Evolutionary conservation across 2,113 vertebrate species (phyloP).

Genomic region (Actinemys pallida): DNA sequence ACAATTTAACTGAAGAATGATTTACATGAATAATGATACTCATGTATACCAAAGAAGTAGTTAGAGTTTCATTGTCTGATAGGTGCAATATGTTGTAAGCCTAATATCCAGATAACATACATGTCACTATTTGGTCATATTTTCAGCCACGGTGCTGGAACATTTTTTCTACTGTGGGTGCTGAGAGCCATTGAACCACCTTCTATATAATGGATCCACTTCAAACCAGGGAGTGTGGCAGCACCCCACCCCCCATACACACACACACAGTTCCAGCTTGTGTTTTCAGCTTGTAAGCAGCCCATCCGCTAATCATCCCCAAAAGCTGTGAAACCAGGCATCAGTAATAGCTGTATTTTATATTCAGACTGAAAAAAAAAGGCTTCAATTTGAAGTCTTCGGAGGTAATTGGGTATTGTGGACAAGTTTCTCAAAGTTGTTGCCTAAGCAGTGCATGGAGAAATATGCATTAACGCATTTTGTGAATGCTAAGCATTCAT

Average conservation of each 20-base stretch:
- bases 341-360: neutral
- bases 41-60: conserved; percentile 27
- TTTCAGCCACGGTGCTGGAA: neutral
- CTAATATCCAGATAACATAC: fast-evolving
- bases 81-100: conserved; percentile 12
- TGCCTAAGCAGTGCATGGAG: conserved; percentile 20
- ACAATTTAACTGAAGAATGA: neutral
- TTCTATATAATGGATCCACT: too few relatives aligned
- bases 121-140: neutral
- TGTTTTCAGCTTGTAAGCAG: neutral
- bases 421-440: conserved; percentile 1
- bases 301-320: conserved; percentile 4
- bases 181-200: too few relatives aligned
- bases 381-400: neutral
- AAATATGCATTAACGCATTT: neutral
- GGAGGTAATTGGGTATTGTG: neutral
- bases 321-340: conserved; percentile 26
- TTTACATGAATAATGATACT: neutral
- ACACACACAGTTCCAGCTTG: neutral
- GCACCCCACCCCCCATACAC: too few relatives aligned
- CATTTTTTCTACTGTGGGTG: too few relatives aligned
- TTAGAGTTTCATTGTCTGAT: conserved; percentile 60
- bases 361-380: neutral
- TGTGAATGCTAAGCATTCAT: neutral
- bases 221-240: too few relatives aligned